A percentile compares a stretch with the other conserved stretches of the same genome.
These are phyloP conservation scores for Columba janthina DNA, from an alignment of 2,113 vertebrate genomes.

Conservation along the genomic window DNA sequence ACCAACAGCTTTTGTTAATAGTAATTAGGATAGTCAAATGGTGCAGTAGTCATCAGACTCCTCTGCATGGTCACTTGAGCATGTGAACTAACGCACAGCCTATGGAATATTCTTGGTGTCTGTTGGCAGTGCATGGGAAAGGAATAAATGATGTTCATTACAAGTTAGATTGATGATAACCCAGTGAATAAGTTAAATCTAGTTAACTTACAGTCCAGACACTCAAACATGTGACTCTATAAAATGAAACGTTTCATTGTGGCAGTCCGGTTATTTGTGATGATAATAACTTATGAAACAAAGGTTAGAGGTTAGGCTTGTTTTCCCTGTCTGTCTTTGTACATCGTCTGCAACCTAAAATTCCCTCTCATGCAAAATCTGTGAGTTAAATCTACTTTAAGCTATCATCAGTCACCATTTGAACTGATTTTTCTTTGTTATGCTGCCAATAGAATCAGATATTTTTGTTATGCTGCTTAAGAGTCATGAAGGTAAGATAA, in stretches of 20 bases:
- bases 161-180: constrained; percentile 2
- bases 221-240: neutral
- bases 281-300: constrained; percentile 48
- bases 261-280: constrained; percentile 43
- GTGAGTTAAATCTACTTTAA: constrained; percentile 34
- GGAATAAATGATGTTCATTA: neutral
- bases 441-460: neutral
- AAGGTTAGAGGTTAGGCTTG: constrained; percentile 56
- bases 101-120: neutral
- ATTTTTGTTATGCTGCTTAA: neutral
- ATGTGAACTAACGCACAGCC: neutral
- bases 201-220: constrained; percentile 31
- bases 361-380: constrained; percentile 30
- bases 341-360: constrained; percentile 48
- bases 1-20: neutral
- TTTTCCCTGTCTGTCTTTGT: constrained; percentile 53
- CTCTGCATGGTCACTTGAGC: neutral
- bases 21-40: neutral
- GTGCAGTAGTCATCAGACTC: neutral
- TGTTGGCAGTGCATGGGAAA: neutral
- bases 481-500: constrained; percentile 24
- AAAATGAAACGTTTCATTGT: constrained; percentile 45
- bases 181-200: constrained; percentile 14
- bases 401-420: constrained; percentile 48
- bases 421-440: constrained; percentile 52